Evolutionary conservation across 2,888 invertebrate species (phyloP).

Genomic region (Schrankia costaestrigalis): DNA sequence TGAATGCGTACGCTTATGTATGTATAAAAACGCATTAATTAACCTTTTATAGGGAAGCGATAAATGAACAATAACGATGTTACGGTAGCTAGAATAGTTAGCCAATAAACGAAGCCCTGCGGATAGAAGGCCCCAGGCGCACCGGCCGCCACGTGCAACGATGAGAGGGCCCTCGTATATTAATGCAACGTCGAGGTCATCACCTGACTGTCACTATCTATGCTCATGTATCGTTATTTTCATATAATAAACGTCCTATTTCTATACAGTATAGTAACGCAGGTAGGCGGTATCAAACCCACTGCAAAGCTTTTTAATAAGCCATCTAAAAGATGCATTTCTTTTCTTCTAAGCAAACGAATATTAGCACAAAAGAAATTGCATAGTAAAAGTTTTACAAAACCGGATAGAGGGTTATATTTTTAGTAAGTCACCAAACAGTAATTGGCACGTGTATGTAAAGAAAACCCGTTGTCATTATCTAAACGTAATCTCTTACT

Average conservation of each 20-base stretch:
- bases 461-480: slow-evolving; percentile 1
- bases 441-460: slow-evolving; percentile 1
- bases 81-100: neutral
- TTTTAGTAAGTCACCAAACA: too few relatives aligned
- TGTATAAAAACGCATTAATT: slow-evolving; percentile 1
- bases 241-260: slow-evolving; percentile 3
- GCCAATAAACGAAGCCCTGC: slow-evolving; percentile 4
- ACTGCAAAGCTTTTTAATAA: too few relatives aligned
- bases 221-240: slow-evolving; percentile 12
- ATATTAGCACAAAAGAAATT: too few relatives aligned
- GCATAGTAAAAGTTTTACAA: too few relatives aligned
- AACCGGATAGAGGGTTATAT: too few relatives aligned
- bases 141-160: slow-evolving; percentile 37
- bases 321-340: too few relatives aligned
- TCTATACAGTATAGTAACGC: neutral
- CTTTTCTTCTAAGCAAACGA: too few relatives aligned
- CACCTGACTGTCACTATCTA: slow-evolving; percentile 31
- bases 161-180: slow-evolving; percentile 30
- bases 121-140: slow-evolving; percentile 7
- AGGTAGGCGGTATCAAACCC: too few relatives aligned
- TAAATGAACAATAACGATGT: slow-evolving; percentile 2
- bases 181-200: slow-evolving; percentile 54
- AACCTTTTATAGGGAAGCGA: slow-evolving; percentile 1
- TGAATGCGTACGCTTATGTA: too few relatives aligned
- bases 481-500: slow-evolving; percentile 1